A percentile compares a stretch with the other conserved stretches of the same genome.
phyloP scores from a whole-genome alignment of 2,113 vertebrate genomes.

The Mola mola region DNA sequence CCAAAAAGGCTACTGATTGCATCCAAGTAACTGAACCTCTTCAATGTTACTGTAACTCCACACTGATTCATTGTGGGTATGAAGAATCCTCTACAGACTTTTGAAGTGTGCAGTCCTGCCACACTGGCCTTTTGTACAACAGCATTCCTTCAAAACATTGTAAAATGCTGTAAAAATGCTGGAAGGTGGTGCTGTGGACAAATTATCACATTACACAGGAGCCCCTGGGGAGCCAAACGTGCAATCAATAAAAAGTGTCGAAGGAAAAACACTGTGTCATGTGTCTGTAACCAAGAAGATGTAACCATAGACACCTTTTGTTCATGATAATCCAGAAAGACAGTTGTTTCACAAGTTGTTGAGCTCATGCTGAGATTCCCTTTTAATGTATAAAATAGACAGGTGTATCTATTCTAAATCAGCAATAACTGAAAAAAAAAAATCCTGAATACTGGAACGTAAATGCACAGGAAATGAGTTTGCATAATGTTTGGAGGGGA shows the following conservation, averaged over 20 bases:
- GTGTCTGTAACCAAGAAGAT: constrained; percentile 79
- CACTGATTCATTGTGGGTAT: constrained; percentile 54
- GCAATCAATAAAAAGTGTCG: constrained; percentile 69
- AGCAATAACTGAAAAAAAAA: constrained; percentile 30
- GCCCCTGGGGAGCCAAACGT: constrained; percentile 61
- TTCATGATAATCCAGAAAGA: constrained; percentile 59
- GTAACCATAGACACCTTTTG: constrained; percentile 76
- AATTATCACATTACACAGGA: constrained; percentile 72
- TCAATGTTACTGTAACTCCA: constrained; percentile 65
- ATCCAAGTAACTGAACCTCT: constrained; percentile 68
- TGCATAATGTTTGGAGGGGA: constrained; percentile 33
- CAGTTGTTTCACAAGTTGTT: constrained; percentile 62
- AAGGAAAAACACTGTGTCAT: constrained; percentile 78
- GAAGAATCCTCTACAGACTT: constrained; percentile 61
- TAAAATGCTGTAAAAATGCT: constrained; percentile 74
- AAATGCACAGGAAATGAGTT: constrained; percentile 17
- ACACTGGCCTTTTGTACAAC: constrained; percentile 68
- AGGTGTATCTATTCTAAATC: constrained; percentile 19
- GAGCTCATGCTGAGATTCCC: constrained; percentile 59
- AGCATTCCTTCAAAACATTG: constrained; percentile 76
- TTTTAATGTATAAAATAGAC: constrained; percentile 40
- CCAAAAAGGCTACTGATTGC: constrained; percentile 51
- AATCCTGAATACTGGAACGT: constrained; percentile 1
- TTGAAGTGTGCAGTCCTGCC: constrained; percentile 65
- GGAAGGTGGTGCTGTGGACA: constrained; percentile 66